Percentiles rank a stretch among this genome's conserved stretches.
phyloP scores from a whole-genome alignment of 2,797 vertebrate species.

The Siniperca obscura region DNA sequence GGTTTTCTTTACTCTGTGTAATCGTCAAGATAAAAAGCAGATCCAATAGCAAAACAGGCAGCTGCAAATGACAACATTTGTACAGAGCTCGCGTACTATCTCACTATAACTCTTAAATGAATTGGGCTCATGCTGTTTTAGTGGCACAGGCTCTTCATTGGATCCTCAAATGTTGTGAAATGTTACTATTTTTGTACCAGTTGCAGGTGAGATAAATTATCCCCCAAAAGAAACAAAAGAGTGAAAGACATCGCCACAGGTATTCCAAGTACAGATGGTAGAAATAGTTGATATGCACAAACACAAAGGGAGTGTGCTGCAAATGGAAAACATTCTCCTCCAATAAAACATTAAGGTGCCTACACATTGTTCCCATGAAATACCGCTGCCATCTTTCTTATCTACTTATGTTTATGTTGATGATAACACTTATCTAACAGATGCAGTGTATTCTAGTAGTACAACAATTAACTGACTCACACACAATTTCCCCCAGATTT shows the following conservation, averaged over 20 bases:
- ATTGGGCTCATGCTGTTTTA: conserved; percentile 51
- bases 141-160: conserved; percentile 12
- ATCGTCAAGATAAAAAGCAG: conserved; percentile 39
- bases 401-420: conserved; percentile 50
- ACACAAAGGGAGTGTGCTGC: conserved; percentile 25
- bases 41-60: neutral
- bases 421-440: conserved; percentile 40
- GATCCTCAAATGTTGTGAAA: conserved; percentile 14
- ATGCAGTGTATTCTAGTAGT: conserved; percentile 41
- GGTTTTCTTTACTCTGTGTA: conserved; percentile 30
- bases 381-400: conserved; percentile 22
- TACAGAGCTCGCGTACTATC: conserved; percentile 18
- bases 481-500: conserved; percentile 35
- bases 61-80: conserved; percentile 35
- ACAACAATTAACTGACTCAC: conserved; percentile 60
- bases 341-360: conserved; percentile 46
- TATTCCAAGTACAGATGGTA: conserved; percentile 32
- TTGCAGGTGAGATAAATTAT: conserved; percentile 45
- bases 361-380: conserved; percentile 37
- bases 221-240: conserved; percentile 17
- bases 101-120: conserved; percentile 30
- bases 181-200: conserved; percentile 29
- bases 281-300: conserved; percentile 14
- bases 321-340: conserved; percentile 44
- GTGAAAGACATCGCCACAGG: conserved; percentile 26